Percentiles rank a stretch among this genome's conserved stretches.
Conservation (phyloP, 2,113 vertebrate species). For the Oncorhynchus kisutch region DNA sequence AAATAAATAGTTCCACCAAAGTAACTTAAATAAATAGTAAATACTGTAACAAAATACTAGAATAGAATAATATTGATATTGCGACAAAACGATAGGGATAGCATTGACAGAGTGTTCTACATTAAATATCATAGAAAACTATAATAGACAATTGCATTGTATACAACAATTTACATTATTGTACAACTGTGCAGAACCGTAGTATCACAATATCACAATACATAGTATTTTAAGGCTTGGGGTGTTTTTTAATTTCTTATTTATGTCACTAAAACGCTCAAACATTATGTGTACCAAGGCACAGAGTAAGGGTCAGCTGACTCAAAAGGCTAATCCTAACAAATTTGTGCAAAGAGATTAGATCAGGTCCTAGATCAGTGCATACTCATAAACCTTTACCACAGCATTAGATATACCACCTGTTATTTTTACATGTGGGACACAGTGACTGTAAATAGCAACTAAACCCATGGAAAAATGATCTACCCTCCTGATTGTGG, state of each 20-base stretch:
- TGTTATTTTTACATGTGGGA: constrained; percentile 34
- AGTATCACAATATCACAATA: constrained; percentile 71
- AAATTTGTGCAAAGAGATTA: constrained; percentile 76
- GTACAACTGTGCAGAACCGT: constrained; percentile 72
- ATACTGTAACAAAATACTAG: constrained; percentile 77
- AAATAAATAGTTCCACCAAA: constrained; percentile 79
- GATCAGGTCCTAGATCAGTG: constrained; percentile 71
- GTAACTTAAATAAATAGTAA: constrained; percentile 77
- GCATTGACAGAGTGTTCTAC: constrained; percentile 58
- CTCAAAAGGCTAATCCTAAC: constrained; percentile 65
- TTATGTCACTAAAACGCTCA: constrained; percentile 33
- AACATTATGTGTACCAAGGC: constrained; percentile 54
- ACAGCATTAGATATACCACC: constrained; percentile 59
- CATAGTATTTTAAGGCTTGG: constrained; percentile 81
- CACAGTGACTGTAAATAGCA: constrained; percentile 45
- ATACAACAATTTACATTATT: constrained; percentile 76
- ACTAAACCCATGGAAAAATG: constrained; percentile 38
- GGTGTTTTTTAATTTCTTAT: constrained; percentile 48
- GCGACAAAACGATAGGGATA: constrained; percentile 62
- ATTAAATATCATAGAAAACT: constrained; percentile 71
- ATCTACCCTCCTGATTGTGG: constrained; percentile 22
- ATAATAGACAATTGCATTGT: constrained; percentile 69
- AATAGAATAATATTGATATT: constrained; percentile 57
- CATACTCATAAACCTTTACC: constrained; percentile 63
- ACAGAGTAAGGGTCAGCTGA: constrained; percentile 64